These are phyloP conservation scores for Castor canadensis DNA, from an alignment of 2,113 vertebrate genomes.

Conservation along the genomic window DNA sequence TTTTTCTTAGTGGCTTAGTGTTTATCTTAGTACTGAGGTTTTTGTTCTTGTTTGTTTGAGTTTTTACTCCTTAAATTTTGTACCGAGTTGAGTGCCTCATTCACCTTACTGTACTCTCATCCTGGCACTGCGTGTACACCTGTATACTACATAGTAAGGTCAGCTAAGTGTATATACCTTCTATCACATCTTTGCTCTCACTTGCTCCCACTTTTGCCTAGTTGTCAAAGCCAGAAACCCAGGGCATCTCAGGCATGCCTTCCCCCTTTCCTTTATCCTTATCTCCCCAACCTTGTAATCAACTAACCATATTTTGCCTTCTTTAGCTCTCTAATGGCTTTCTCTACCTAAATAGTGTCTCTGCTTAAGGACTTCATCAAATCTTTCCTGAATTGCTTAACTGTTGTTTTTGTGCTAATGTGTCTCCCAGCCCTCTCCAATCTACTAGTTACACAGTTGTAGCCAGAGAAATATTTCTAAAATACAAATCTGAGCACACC, in stretches of 20 bases:
- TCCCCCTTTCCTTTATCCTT: not conserved
- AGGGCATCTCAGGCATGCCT: not conserved
- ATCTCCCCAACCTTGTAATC: not conserved
- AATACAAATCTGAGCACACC: not conserved
- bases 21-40: not conserved
- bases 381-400: not conserved
- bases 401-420: not conserved
- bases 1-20: not conserved
- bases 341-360: not conserved
- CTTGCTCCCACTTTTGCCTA: not conserved
- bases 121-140: not conserved
- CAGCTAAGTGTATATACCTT: not conserved
- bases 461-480: slow-evolving; percentile 17
- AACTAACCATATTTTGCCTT: not conserved
- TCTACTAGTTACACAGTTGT: not conserved
- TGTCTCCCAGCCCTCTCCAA: not conserved
- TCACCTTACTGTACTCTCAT: not conserved
- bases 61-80: not conserved
- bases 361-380: not conserved
- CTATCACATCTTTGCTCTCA: not conserved
- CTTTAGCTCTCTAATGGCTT: not conserved
- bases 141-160: not conserved
- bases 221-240: not conserved
- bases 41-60: not conserved
- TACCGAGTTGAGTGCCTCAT: rapidly evolving